Evolutionary conservation across 2,113 vertebrate species (phyloP).

Genomic region (Petaurus breviceps): DNA sequence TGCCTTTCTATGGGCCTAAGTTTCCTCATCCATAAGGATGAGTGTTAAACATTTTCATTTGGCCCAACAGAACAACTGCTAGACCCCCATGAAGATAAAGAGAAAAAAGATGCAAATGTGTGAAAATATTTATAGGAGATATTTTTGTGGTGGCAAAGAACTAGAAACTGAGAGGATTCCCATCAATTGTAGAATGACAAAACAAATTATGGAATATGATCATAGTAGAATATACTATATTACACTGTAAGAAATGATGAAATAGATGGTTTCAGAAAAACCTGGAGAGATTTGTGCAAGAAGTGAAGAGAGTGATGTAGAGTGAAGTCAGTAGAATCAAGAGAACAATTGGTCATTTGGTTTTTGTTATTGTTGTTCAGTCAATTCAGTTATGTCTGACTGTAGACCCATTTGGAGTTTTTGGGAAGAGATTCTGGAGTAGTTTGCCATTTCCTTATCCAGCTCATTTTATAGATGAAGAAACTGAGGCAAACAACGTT

Average conservation of each 20-base stretch:
- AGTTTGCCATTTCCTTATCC: background rate
- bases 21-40: background rate
- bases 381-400: background rate
- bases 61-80: background rate
- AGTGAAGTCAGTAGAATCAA: background rate
- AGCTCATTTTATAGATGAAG: background rate
- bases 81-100: background rate
- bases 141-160: background rate
- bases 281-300: background rate
- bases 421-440: background rate
- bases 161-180: background rate
- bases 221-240: background rate
- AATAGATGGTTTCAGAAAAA: background rate
- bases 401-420: background rate
- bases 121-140: background rate
- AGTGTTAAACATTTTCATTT: background rate
- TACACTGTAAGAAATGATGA: background rate
- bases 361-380: background rate
- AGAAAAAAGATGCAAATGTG: background rate
- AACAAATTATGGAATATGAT: background rate
- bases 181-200: background rate
- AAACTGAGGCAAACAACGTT: background rate
- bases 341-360: background rate
- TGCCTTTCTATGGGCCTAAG: background rate
- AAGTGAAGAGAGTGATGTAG: background rate